Base-by-base conservation (phyloP, 2,888 invertebrate species). In the Cerastoderma edule region DNA sequence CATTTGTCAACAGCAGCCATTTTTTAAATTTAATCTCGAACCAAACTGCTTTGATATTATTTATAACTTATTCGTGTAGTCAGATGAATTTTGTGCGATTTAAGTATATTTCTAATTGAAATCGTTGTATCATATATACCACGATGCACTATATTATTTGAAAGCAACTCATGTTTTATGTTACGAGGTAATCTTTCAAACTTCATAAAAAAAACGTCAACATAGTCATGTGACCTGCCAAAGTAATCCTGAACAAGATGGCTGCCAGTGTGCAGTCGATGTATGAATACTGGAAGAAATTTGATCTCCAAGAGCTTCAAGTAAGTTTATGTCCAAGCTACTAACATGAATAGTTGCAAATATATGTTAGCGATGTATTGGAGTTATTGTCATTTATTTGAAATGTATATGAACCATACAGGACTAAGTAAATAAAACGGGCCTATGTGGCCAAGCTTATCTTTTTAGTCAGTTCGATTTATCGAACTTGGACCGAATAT, bases 241-340 rank as follows among this genome's bases (percentile, higher is more conserved):
- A 89, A 73, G 82, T 84, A 89, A 88, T 87, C 89, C 89, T 88
- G 89, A 88, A 89, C 91, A 93, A 92, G 91, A 93, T 93, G 93
- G 93, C 93, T 92, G 93, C 93, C 87, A 92, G 91, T 90, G 88
- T 93, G 91, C 93, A 93, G 92, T 91, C 92, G 89, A 92, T 93
- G 92, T 89, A 89, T 89, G 92, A 93, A 87, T 93, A 91, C 89
- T 93, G 93, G 93, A 93, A 92, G 91, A 91, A 91, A 84, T 93
- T 93, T 87, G 91, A 93, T 90, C 89, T 93, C 84, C 91, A 90
- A 85, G 91, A 92, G 85, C 85, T 93, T 84, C 93, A 93, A 92
- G 93, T 93, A 89, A 86, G 24, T 30, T 46, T 33, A 60, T 1
- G 27, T 70, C 44, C n/a, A n/a, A n/a, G n/a, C n/a, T n/a, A n/a